phyloP scores from a whole-genome alignment of 2,888 invertebrate species.

The Chymomyza procnemis region DNA sequence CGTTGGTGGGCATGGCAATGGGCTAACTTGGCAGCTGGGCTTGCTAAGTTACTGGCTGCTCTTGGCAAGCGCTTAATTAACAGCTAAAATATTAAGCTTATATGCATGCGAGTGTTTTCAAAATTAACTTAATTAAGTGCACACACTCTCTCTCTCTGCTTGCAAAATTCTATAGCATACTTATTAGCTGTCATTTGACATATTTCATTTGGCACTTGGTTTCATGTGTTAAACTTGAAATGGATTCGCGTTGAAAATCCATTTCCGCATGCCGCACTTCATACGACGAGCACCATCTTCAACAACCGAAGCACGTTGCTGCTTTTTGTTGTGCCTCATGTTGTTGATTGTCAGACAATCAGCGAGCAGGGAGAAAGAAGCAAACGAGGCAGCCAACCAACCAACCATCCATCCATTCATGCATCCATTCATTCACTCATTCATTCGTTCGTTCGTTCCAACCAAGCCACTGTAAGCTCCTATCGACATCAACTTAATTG shows the following conservation, averaged over 20 bases:
- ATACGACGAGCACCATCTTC: not conserved
- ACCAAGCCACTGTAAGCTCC: slow-evolving; percentile 46
- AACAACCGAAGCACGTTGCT: slow-evolving; percentile 1
- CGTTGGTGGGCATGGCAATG: not conserved
- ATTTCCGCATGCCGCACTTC: slow-evolving; percentile 39
- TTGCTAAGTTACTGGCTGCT: slow-evolving; percentile 22
- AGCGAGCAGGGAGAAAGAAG: not conserved
- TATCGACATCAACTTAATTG: slow-evolving; percentile 69
- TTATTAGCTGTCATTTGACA: not conserved
- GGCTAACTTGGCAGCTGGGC: not conserved
- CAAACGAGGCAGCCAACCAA: not conserved
- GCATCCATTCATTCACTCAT: slow-evolving; percentile 9
- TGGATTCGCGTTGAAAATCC: slow-evolving; percentile 18
- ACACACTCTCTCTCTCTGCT: slow-evolving; percentile 6
- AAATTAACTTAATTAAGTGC: slow-evolving; percentile 63
- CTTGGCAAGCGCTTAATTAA: slow-evolving; percentile 66
- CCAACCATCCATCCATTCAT: not conserved
- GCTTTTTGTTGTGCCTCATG: slow-evolving; percentile 3
- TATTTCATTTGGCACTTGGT: not conserved
- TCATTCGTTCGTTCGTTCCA: slow-evolving; percentile 12
- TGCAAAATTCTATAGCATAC: not conserved
- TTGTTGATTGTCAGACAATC: slow-evolving; percentile 26
- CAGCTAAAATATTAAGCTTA: slow-evolving; percentile 39
- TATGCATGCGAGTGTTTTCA: slow-evolving; percentile 27
- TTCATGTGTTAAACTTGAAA: slow-evolving; percentile 2